Percentiles rank a stretch among this genome's conserved stretches.
Evolutionary conservation across 2,888 invertebrate genomes (phyloP).

Genomic region (Itoplectis maculator): DNA sequence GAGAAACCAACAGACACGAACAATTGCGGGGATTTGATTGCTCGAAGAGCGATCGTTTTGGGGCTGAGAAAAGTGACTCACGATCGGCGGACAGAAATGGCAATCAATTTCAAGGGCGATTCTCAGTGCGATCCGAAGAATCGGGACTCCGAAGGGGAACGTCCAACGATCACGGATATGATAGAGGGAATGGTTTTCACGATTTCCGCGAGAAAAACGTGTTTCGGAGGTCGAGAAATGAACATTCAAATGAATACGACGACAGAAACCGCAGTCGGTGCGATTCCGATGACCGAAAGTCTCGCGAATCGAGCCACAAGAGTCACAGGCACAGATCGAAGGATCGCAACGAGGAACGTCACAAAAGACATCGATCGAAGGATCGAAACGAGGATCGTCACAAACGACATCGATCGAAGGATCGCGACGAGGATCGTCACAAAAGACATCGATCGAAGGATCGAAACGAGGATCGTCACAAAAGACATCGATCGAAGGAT

Average conservation of each 20-base stretch:
- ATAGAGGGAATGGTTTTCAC: constrained; percentile 1
- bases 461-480: no score
- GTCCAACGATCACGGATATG: constrained; percentile 36
- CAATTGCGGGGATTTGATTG: not conserved
- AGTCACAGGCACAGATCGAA: constrained; percentile 56
- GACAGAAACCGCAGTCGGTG: not conserved
- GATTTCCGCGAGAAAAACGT: not conserved
- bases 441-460: constrained; percentile 29
- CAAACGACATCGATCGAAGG: constrained; percentile 57
- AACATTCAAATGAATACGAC: not conserved
- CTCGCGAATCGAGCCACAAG: constrained; percentile 60
- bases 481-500: constrained; percentile 51
- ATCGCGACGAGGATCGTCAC: constrained; percentile 35
- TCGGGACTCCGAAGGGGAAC: not conserved
- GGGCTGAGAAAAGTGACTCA: not conserved
- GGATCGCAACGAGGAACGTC: constrained; percentile 38
- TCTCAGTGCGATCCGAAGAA: constrained; percentile 8
- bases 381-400: no score
- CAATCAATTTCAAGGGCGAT: not conserved
- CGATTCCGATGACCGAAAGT: constrained; percentile 33
- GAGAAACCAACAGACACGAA: not conserved
- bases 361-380: constrained; percentile 28
- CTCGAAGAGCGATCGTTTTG: not conserved
- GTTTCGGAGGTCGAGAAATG: not conserved
- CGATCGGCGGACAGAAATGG: not conserved